Percentiles rank a stretch among this genome's conserved stretches.
These are phyloP conservation scores for Hyposoter dolosus DNA, from an alignment of 2,888 invertebrate genomes.

Conservation along the genomic window DNA sequence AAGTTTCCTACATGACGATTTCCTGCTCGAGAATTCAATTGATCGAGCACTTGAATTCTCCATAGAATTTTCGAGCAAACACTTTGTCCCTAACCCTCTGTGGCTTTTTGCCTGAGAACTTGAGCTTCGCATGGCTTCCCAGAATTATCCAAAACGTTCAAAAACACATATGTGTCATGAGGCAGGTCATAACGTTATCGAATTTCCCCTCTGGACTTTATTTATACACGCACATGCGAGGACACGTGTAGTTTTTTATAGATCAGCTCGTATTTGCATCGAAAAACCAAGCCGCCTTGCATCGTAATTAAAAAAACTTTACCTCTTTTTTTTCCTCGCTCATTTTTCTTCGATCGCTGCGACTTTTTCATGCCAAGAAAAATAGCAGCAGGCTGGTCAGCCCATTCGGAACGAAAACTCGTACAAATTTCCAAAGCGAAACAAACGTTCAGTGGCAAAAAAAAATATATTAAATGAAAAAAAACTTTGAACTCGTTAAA, in stretches of 20 bases:
- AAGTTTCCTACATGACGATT: background rate
- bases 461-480: background rate
- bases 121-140: background rate
- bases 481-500: background rate
- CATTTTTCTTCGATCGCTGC: slow-evolving; percentile 11
- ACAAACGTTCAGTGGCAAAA: background rate
- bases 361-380: slow-evolving; percentile 11
- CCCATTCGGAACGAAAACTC: background rate
- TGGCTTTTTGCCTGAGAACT: background rate
- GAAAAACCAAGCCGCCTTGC: slow-evolving; percentile 29
- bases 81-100: background rate
- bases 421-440: background rate
- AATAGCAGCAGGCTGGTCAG: background rate
- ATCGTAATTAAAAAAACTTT: slow-evolving; percentile 43
- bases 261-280: slow-evolving; percentile 27
- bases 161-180: background rate
- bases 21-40: background rate
- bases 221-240: slow-evolving; percentile 50
- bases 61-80: background rate
- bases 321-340: slow-evolving; percentile 9
- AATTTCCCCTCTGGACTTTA: slow-evolving; percentile 47
- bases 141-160: background rate
- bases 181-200: slow-evolving; percentile 42
- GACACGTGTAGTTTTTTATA: slow-evolving; percentile 53
- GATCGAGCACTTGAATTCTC: background rate